Evolutionary conservation across 1,140 invertebrate species (phyloP), one percentile per base, ranked within the genome.

Genomic region (Neodiprion fabricii): DNA sequence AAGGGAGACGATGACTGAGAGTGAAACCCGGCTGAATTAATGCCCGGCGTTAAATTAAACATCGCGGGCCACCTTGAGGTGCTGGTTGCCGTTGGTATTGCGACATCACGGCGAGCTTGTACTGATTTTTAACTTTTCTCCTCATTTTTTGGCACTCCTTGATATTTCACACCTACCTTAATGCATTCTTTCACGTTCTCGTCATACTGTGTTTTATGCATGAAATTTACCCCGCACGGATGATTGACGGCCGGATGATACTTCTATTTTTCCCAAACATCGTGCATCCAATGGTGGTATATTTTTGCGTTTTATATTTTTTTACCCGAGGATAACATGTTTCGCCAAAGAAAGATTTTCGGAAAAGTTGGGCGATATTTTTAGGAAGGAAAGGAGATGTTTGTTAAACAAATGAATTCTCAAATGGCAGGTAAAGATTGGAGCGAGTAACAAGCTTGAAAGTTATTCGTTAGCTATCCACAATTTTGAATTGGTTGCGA

Each of bases 11-110:
- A 80, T 74, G 78, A 76, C 74, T 69, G 71, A 67, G 47, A 67
- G 75, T 70, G 72, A 70, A 53, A 71, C 65, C 74, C 70, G 61
- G 77, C 74, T 75, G 78, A 84, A 86, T 87, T 85, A 86, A 87
- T 85, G 80, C 70, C 71, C 72, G 72, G 68, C 76, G 74, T 85
- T 82, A 80, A 79, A 85, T 86, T 83, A 81, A 82, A 84, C 81
- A 76, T 70, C 70, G 72, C 9, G 17, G 12, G 53, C 50, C 67
- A 47, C 68, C 53, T 69, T 21, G 21, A 12, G 47, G 68, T 21
- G 68, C 12, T 21, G 7, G 68, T 69, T 5, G 14, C 47, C 68
- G 23, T 21, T 12, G 47, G 11, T 61, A 61, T 61, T 61, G 53
- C 53, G 8, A 61, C 53, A 61, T 61, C 2, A 40, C 53, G 53